phyloP scores from a whole-genome alignment of 2,888 invertebrate genomes.

The Dicycla oo region DNA sequence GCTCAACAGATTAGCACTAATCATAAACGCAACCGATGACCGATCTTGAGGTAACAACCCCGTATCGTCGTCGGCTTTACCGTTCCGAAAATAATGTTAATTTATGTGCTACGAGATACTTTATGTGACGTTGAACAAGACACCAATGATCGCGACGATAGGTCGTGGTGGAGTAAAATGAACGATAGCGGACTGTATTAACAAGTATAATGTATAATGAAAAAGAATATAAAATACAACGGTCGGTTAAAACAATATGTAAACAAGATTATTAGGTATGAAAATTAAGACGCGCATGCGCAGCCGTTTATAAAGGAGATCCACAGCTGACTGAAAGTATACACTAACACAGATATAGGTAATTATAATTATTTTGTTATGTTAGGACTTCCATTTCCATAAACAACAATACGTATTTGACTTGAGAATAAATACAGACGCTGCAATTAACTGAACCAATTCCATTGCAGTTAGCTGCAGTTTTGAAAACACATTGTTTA shows the following conservation, averaged over 20 bases:
- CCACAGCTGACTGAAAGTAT: too few species aligned
- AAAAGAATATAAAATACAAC: too few species aligned
- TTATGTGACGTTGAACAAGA: neutral
- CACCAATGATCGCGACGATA: too few species aligned
- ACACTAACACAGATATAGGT: too few species aligned
- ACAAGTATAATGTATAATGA: too few species aligned
- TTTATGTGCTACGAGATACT: neutral
- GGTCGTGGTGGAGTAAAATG: too few species aligned
- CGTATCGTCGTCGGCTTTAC: slow-evolving; percentile 4
- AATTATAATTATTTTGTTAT: neutral
- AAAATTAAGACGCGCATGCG: too few species aligned
- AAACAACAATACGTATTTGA: neutral
- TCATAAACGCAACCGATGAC: slow-evolving; percentile 72
- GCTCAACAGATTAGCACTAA: slow-evolving; percentile 79
- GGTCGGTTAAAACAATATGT: too few species aligned
- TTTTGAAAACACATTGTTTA: slow-evolving; percentile 6
- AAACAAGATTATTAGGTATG: too few species aligned
- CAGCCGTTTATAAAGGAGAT: too few species aligned
- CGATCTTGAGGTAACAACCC: slow-evolving; percentile 59
- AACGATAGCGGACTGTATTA: too few species aligned
- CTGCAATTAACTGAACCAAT: neutral
- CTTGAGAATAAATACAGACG: neutral
- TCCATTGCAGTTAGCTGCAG: neutral
- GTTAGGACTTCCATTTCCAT: neutral
- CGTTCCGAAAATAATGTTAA: slow-evolving; percentile 24